phyloP scores from a whole-genome alignment of 1,140 invertebrate species.

The Eriosoma lanigerum region DNA sequence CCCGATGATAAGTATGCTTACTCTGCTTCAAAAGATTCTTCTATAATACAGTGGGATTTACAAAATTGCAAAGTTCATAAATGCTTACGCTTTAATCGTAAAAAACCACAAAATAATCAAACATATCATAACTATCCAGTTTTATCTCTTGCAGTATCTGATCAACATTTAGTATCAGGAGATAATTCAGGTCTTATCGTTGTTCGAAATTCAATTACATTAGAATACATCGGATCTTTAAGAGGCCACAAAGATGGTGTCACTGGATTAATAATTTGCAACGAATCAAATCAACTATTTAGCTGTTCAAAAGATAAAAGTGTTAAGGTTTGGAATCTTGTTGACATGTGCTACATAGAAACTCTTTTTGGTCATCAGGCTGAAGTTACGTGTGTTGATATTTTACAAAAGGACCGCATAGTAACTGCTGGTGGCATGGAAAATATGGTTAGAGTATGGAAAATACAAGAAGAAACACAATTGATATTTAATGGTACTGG shows the following conservation, averaged over 20 bases:
- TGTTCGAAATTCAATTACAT: slow-evolving; percentile 78
- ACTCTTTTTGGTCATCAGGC: slow-evolving; percentile 92
- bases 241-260: slow-evolving; percentile 75
- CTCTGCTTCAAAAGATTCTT: slow-evolving; percentile 85
- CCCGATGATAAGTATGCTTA: slow-evolving; percentile 74
- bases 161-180: slow-evolving; percentile 81
- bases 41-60: slow-evolving; percentile 82
- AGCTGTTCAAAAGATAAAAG: slow-evolving; percentile 73
- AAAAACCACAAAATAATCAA: slow-evolving; percentile 52
- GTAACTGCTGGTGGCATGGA: slow-evolving; percentile 89
- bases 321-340: slow-evolving; percentile 90
- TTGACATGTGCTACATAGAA: slow-evolving; percentile 95
- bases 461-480: slow-evolving; percentile 94
- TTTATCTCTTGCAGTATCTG: slow-evolving; percentile 74
- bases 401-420: slow-evolving; percentile 77
- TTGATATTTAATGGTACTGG: slow-evolving; percentile 83
- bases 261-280: slow-evolving; percentile 82
- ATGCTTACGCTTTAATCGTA: slow-evolving; percentile 56
- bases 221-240: slow-evolving; percentile 80
- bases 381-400: slow-evolving; percentile 86
- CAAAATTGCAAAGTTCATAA: slow-evolving; percentile 59
- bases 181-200: slow-evolving; percentile 74
- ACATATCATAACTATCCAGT: slow-evolving; percentile 64
- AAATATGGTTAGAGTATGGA: slow-evolving; percentile 85
- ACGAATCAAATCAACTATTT: slow-evolving; percentile 84